Base-by-base conservation (phyloP, 2,888 invertebrate species). In the Halictus quadricinctus region DNA sequence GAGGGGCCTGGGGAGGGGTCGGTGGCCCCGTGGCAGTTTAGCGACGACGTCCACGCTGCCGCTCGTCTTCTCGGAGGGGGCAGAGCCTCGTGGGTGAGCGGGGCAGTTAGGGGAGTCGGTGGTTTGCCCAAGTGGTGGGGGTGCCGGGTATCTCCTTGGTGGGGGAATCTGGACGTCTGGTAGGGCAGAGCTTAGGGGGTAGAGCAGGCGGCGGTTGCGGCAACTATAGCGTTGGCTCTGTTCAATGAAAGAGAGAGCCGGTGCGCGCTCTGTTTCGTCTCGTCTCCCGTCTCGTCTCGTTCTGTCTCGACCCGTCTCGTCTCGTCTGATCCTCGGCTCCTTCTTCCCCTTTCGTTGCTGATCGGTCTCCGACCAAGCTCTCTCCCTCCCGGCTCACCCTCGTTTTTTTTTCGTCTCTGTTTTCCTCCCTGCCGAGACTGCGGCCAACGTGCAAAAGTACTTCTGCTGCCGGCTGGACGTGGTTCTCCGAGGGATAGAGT, bases 11-110 rank as follows among this genome's bases (percentile, higher is more conserved):
- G 89, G 91, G 92, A 92, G 92, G 92, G 92, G 93, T 93, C 93
- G 92, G 91, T 93, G 93, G 92, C 93, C 93, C 92, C 92, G 89
- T 89, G 91, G 89, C 87, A 88, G 89, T 90, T 91, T 89, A 90
- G 90, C 90, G 88, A 86, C 88, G 87, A 87, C 89, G 87, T 87
- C 89, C 90, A 88, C 88, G 88, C 84, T 85, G 88, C 84, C 60
- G 85, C 66, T 76, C 80, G 77, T 46, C 13, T n/a, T 13, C 43
- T 74, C 80, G 86, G 87, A 76, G 85, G 85, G 85, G 85, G 54
- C 12, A 21, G 84, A 81, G 83, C 81, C 84, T 81, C 88, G 89
- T 90, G 87, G 90, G 50, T 86, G 88, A 80, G 74, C 64, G 78
- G 74, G 73, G 25, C 18, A 83, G 36, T 77, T 72, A 60, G 81